Conservation (phyloP, 2,113 vertebrate genomes). For the Anhinga anhinga region DNA sequence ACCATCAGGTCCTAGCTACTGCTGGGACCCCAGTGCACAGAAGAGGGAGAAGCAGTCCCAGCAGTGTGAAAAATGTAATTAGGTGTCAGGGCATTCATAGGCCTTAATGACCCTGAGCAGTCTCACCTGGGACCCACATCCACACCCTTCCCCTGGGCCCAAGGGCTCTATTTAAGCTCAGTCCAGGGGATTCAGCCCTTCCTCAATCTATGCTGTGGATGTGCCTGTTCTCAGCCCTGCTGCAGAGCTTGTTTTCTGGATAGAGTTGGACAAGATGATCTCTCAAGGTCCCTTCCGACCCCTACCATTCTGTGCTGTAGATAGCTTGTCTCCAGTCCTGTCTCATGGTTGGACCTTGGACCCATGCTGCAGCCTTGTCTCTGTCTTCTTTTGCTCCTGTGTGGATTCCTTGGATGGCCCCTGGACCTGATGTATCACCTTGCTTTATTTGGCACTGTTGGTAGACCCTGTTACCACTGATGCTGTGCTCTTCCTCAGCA, state of each 20-base stretch:
- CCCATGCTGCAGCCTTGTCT: neutral
- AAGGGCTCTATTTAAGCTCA: neutral
- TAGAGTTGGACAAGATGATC: rapidly evolving
- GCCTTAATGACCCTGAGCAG: neutral
- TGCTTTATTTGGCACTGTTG: neutral
- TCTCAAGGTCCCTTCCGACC: too few relatives aligned
- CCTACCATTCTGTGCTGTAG: neutral
- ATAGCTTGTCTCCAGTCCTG: neutral
- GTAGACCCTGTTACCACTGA: neutral
- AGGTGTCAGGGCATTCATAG: neutral
- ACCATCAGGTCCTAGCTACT: neutral
- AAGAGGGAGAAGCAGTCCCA: neutral
- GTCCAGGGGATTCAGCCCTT: rapidly evolving
- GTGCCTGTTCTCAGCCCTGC: rapidly evolving
- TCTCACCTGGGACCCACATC: neutral
- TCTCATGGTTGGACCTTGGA: neutral
- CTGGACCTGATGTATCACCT: neutral
- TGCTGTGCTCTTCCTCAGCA: neutral
- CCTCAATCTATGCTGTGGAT: rapidly evolving
- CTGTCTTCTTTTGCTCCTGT: neutral
- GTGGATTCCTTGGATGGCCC: neutral
- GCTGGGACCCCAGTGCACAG: neutral
- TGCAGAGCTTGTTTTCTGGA: neutral
- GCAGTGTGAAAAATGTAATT: neutral
- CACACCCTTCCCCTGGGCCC: neutral